Evolutionary conservation across 2,888 invertebrate species (phyloP).

Genomic region (Germaria angustata): DNA sequence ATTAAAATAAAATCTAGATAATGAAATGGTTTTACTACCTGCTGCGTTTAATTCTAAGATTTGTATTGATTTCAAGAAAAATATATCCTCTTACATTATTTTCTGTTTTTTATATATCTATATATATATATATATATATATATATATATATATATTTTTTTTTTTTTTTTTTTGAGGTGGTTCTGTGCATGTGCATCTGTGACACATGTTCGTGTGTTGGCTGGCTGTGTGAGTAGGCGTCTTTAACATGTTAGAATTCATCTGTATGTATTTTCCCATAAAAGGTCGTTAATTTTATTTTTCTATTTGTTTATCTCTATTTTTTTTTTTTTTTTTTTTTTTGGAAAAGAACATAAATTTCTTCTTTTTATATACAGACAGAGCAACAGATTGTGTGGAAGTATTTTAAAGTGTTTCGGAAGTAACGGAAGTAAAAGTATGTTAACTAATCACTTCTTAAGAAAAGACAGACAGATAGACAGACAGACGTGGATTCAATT

Average conservation of each 20-base stretch:
- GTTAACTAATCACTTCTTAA: conserved; percentile 25
- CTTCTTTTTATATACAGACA: conserved; percentile 1
- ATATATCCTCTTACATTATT: neutral
- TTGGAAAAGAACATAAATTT: conserved; percentile 37
- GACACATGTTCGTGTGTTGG: conserved; percentile 1
- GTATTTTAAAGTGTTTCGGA: conserved; percentile 67
- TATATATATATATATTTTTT: too few species aligned
- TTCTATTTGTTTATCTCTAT: conserved; percentile 23
- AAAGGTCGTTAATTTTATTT: conserved; percentile 39
- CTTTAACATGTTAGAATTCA: conserved; percentile 24
- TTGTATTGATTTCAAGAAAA: neutral
- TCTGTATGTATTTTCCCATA: conserved; percentile 40
- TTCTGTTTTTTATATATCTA: too few species aligned
- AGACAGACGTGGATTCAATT: conserved; percentile 11
- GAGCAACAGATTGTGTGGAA: conserved; percentile 49
- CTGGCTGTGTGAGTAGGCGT: conserved; percentile 34
- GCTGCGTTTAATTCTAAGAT: conserved; percentile 17
- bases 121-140: too few species aligned
- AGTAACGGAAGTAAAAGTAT: conserved; percentile 67
- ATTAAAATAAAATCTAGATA: neutral
- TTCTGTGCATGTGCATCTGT: conserved; percentile 2
- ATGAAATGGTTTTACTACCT: neutral
- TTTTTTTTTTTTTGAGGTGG: neutral
- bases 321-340: neutral
- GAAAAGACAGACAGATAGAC: neutral